These are phyloP conservation scores for Tapirus terrestris DNA, from an alignment of 2,113 vertebrate genomes.

Conservation along the genomic window DNA sequence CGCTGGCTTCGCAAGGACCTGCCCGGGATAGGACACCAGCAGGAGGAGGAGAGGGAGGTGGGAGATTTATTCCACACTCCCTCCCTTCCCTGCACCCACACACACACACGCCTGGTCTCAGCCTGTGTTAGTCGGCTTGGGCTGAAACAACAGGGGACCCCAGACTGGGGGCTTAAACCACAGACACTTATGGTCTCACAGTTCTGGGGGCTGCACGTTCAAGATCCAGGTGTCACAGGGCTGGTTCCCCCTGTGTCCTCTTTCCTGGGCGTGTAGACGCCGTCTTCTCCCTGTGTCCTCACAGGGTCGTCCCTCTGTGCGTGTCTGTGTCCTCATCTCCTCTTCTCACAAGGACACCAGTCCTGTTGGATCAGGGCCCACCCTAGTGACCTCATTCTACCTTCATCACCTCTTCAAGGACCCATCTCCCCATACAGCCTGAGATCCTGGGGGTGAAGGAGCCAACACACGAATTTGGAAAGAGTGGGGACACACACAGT, in stretches of 20 bases:
- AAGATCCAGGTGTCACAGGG: neutral
- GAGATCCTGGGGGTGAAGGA: no score
- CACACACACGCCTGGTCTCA: neutral
- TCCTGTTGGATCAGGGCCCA: neutral
- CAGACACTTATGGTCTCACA: neutral
- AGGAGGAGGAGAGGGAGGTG: no score
- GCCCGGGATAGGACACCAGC: neutral
- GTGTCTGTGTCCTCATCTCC: no score
- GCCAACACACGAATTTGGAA: accelerated
- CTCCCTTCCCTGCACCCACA: neutral
- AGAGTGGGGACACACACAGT: neutral
- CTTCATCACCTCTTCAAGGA: neutral
- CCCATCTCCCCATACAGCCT: neutral
- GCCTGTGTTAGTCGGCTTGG: no score
- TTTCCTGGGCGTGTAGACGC: no score
- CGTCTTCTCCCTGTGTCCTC: no score
- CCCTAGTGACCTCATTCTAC: neutral
- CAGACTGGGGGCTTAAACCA: neutral
- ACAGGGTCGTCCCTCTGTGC: no score
- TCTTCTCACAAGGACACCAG: no score
- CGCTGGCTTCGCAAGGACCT: neutral
- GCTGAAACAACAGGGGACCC: no score
- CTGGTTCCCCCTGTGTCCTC: no score
- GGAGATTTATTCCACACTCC: no score
- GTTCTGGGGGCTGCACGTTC: neutral